Percentiles rank a stretch among this genome's conserved stretches.
Evolutionary conservation across 1,140 invertebrate genomes (phyloP).

Genomic region (Aricia agestis): DNA sequence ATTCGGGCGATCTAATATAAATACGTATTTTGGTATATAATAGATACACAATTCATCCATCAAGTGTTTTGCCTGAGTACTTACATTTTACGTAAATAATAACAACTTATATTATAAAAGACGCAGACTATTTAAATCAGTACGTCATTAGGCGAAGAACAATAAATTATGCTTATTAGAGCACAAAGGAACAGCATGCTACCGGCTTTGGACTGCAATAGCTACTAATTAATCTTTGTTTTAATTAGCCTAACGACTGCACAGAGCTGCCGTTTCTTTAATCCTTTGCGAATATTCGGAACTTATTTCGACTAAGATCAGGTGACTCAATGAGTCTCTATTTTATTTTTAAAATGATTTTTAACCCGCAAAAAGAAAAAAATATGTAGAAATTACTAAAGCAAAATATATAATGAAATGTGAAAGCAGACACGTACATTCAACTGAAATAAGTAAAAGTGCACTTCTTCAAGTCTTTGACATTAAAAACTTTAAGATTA

Average conservation of each 20-base stretch:
- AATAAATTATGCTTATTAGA: slow-evolving; percentile 28
- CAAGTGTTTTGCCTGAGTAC: not conserved
- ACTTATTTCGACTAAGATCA: slow-evolving; percentile 8
- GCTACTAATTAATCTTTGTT: slow-evolving; percentile 57
- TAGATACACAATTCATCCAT: no score
- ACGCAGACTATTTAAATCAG: slow-evolving; percentile 1
- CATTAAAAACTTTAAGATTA: no score
- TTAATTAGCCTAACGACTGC: slow-evolving; percentile 50
- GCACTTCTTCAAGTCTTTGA: no score
- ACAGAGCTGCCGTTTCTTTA: slow-evolving; percentile 9
- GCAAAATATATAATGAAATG: no score
- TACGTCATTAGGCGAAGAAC: slow-evolving; percentile 24
- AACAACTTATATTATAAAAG: not conserved
- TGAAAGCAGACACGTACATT: no score
- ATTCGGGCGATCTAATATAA: no score
- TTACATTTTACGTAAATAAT: not conserved
- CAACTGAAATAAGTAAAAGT: no score
- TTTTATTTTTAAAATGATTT: not conserved
- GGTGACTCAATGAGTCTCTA: not conserved
- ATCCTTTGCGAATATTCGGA: slow-evolving; percentile 11
- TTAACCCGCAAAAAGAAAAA: no score
- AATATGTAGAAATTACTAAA: no score
- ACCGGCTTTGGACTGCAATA: slow-evolving; percentile 44
- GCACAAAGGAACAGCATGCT: slow-evolving; percentile 37
- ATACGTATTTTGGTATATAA: no score